Conservation (phyloP, 2,797 vertebrate genomes). For the Enteromius anoplus region DNA sequence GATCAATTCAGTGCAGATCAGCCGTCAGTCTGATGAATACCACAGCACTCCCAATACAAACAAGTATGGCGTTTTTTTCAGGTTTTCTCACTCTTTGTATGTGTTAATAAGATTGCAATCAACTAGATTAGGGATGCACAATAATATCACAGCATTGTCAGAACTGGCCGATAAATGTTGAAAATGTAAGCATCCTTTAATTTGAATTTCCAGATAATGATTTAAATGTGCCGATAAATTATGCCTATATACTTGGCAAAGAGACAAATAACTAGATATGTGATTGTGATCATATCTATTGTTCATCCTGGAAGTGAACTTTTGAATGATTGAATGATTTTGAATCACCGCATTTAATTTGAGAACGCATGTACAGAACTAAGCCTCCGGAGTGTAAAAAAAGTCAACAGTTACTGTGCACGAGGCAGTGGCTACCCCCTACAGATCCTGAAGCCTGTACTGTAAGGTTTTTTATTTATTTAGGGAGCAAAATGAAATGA, state of each 20-base stretch:
- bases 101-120: background rate
- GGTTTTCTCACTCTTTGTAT: background rate
- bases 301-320: background rate
- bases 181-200: background rate
- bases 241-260: background rate
- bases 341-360: background rate
- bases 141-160: background rate
- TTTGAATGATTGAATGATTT: background rate
- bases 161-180: background rate
- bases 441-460: background rate
- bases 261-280: background rate
- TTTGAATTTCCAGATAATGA: background rate
- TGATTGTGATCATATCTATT: background rate
- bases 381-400: background rate
- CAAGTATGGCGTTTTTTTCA: background rate
- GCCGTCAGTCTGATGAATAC: conserved; percentile 31
- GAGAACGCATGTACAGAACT: background rate
- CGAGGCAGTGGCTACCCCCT: too few species aligned
- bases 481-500: background rate
- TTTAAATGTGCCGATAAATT: background rate
- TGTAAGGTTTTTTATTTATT: background rate
- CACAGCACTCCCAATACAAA: background rate
- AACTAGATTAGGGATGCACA: background rate
- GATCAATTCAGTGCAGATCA: conserved; percentile 18
- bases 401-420: too few species aligned